These are phyloP conservation scores for Drosophila punjabiensis DNA, from an alignment of 1,140 invertebrate genomes.

Conservation along the genomic window DNA sequence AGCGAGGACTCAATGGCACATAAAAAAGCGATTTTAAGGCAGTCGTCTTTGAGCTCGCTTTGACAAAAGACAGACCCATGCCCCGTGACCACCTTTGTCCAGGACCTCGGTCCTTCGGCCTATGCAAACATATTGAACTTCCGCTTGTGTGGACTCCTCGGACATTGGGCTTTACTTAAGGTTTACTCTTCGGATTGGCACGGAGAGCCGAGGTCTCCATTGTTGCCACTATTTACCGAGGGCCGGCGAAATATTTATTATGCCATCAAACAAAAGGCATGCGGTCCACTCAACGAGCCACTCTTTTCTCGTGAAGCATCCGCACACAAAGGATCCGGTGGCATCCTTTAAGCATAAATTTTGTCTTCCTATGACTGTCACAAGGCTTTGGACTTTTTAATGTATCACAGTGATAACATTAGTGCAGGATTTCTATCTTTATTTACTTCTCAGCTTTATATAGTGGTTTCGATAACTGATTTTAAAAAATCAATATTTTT, in stretches of 20 bases:
- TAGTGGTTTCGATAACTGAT: neutral
- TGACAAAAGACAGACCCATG: slow-evolving; percentile 62
- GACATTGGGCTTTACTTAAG: slow-evolving; percentile 44
- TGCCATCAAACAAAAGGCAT: slow-evolving; percentile 77
- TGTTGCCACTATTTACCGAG: slow-evolving; percentile 71
- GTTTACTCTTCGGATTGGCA: slow-evolving; percentile 26
- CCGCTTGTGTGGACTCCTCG: slow-evolving; percentile 57
- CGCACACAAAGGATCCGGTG: slow-evolving; percentile 26
- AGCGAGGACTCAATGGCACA: slow-evolving; percentile 51
- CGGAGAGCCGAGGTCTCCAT: slow-evolving; percentile 34
- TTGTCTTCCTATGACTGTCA: neutral
- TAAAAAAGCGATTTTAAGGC: slow-evolving; percentile 71
- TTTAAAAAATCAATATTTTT: neutral
- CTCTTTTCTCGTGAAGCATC: slow-evolving; percentile 18
- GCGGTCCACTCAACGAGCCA: slow-evolving; percentile 50
- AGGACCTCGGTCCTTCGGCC: slow-evolving; percentile 34
- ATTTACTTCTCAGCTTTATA: neutral
- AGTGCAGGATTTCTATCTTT: neutral
- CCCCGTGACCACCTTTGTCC: slow-evolving; percentile 45
- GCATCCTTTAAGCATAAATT: slow-evolving; percentile 68
- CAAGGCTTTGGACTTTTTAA: slow-evolving; percentile 8
- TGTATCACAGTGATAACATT: neutral
- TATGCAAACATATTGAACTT: slow-evolving; percentile 81
- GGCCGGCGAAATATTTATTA: slow-evolving; percentile 76
- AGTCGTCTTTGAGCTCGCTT: slow-evolving; percentile 48